Percentiles rank a stretch among this genome's conserved stretches.
Evolutionary conservation across 2,888 invertebrate genomes (phyloP).

Genomic region (Eucriotettix oculatus): DNA sequence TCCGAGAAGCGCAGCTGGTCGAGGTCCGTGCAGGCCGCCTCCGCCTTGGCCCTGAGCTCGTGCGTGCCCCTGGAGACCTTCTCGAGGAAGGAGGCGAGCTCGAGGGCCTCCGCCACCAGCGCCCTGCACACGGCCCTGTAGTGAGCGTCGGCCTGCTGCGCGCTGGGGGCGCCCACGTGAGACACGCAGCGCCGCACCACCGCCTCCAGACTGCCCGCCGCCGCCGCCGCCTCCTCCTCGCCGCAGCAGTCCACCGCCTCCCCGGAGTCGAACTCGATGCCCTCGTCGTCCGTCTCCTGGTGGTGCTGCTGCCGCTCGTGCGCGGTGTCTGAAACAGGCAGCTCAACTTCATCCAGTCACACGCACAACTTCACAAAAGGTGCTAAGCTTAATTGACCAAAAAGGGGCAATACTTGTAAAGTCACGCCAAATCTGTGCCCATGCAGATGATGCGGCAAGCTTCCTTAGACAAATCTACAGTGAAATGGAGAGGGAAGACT

Average conservation of each 20-base stretch:
- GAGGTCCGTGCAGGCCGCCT: constrained; percentile 41
- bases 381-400: too few relatives aligned
- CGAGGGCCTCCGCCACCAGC: constrained; percentile 77
- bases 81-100: constrained; percentile 77
- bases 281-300: constrained; percentile 67
- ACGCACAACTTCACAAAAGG: too few relatives aligned
- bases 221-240: neutral
- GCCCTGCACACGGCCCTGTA: constrained; percentile 88
- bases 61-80: constrained; percentile 49
- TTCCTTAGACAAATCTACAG: too few relatives aligned
- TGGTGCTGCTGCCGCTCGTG: constrained; percentile 22
- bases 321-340: neutral
- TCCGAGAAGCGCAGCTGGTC: constrained; percentile 75
- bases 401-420: too few relatives aligned
- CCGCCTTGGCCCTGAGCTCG: constrained; percentile 32
- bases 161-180: constrained; percentile 27
- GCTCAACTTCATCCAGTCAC: neutral
- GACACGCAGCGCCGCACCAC: constrained; percentile 7
- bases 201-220: constrained; percentile 7
- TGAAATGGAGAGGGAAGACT: too few relatives aligned
- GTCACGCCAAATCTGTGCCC: too few relatives aligned
- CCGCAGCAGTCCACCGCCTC: constrained; percentile 23
- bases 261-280: constrained; percentile 74
- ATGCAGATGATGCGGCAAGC: too few relatives aligned
- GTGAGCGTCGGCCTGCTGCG: constrained; percentile 53